Percentiles rank a stretch among this genome's conserved stretches.
Conservation (phyloP, 2,888 invertebrate genomes). For the Rotaria sp. region DNA sequence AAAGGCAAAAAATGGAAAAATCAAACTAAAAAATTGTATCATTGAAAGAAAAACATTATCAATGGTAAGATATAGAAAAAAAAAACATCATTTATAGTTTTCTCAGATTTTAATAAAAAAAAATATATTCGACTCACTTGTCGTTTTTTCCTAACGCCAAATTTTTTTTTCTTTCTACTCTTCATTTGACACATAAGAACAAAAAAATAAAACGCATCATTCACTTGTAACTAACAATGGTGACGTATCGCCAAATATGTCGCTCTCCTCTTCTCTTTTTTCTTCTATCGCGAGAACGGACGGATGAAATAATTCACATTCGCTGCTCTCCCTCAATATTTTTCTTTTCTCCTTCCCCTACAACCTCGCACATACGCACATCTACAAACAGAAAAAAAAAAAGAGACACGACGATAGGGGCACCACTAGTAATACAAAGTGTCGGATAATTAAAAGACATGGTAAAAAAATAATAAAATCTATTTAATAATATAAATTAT, state of each 20-base stretch:
- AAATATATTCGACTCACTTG: too few species aligned
- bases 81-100: too few species aligned
- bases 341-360: neutral
- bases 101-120: too few species aligned
- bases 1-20: neutral
- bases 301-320: neutral
- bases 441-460: neutral
- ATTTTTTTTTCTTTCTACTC: too few species aligned
- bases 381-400: neutral
- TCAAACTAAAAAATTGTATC: neutral
- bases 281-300: conserved; percentile 1
- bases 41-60: neutral
- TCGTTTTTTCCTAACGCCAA: too few species aligned
- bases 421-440: conserved; percentile 10
- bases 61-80: too few species aligned
- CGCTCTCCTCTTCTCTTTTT: neutral
- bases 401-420: neutral
- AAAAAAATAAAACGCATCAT: neutral
- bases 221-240: neutral
- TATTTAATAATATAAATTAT: neutral
- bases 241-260: neutral
- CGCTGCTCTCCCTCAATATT: neutral
- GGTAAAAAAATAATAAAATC: neutral
- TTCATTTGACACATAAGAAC: too few species aligned
- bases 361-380: neutral